Percentiles rank a stretch among this genome's conserved stretches.
phyloP scores from a whole-genome alignment of 2,888 invertebrate genomes.

The Tortrix viridana region DNA sequence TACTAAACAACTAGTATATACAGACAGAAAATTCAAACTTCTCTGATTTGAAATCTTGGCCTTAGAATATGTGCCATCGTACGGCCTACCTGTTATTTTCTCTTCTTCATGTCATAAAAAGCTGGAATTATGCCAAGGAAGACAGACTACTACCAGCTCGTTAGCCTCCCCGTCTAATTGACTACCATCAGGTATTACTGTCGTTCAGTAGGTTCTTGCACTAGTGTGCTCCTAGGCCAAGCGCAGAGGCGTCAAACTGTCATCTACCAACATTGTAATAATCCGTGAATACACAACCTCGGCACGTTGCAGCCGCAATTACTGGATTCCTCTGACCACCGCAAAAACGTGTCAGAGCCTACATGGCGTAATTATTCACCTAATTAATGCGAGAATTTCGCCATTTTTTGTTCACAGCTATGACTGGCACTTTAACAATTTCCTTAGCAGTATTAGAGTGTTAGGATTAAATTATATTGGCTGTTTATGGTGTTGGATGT shows the following conservation, averaged over 20 bases:
- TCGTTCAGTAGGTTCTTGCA: no score
- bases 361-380: slow-evolving; percentile 63
- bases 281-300: slow-evolving; percentile 39
- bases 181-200: no score
- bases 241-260: slow-evolving; percentile 11
- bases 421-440: slow-evolving; percentile 64
- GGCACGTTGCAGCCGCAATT: slow-evolving; percentile 44
- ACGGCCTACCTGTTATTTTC: no score
- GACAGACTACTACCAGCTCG: no score
- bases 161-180: no score
- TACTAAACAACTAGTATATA: no score
- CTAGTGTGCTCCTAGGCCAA: slow-evolving; percentile 11
- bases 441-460: slow-evolving; percentile 57
- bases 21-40: no score
- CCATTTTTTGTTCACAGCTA: slow-evolving; percentile 50
- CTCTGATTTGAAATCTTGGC: no score
- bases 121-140: no score
- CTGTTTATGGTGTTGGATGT: slow-evolving; percentile 42
- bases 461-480: slow-evolving; percentile 55
- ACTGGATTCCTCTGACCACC: slow-evolving; percentile 43
- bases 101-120: no score
- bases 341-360: slow-evolving; percentile 59
- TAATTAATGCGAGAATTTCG: slow-evolving; percentile 55
- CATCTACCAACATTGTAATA: slow-evolving; percentile 40
- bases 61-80: no score